Evolutionary conservation across 1,140 invertebrate species (phyloP).

Genomic region (Charaxes varanes): DNA sequence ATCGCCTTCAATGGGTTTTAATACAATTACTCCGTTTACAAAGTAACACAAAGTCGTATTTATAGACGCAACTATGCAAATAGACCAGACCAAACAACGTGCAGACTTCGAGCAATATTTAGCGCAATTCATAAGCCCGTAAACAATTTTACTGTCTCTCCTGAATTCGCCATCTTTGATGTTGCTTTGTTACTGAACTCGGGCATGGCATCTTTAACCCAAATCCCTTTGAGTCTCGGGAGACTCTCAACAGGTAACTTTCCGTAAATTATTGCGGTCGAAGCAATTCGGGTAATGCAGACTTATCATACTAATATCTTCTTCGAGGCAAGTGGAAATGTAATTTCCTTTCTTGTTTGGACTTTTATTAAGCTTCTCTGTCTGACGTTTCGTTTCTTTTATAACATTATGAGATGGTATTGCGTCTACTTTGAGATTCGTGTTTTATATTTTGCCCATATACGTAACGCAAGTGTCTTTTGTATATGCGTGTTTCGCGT

Average conservation of each 20-base stretch:
- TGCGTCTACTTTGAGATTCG: too few relatives aligned
- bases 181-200: slow-evolving; percentile 33
- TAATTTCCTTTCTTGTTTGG: slow-evolving; percentile 20
- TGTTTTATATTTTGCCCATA: too few relatives aligned
- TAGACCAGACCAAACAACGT: slow-evolving; percentile 2
- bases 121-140: slow-evolving; percentile 2
- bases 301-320: slow-evolving; percentile 32
- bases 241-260: slow-evolving; percentile 50
- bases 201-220: slow-evolving; percentile 40
- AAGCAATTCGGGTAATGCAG: slow-evolving; percentile 40
- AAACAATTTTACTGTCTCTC: slow-evolving; percentile 14
- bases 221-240: slow-evolving; percentile 36
- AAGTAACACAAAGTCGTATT: too few relatives aligned
- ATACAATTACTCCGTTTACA: too few relatives aligned
- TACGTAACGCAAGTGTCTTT: too few relatives aligned
- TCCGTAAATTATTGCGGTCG: slow-evolving; percentile 46
- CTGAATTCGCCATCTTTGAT: slow-evolving; percentile 28
- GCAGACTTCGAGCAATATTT: background rate
- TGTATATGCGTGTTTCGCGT: too few relatives aligned
- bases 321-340: slow-evolving; percentile 24
- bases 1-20: too few relatives aligned
- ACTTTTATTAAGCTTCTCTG: slow-evolving; percentile 11
- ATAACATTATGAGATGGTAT: too few relatives aligned
- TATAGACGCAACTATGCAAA: too few relatives aligned
- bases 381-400: too few relatives aligned